phyloP scores from a whole-genome alignment of 1,140 invertebrate species.

The Leptinotarsa undecemlineata region DNA sequence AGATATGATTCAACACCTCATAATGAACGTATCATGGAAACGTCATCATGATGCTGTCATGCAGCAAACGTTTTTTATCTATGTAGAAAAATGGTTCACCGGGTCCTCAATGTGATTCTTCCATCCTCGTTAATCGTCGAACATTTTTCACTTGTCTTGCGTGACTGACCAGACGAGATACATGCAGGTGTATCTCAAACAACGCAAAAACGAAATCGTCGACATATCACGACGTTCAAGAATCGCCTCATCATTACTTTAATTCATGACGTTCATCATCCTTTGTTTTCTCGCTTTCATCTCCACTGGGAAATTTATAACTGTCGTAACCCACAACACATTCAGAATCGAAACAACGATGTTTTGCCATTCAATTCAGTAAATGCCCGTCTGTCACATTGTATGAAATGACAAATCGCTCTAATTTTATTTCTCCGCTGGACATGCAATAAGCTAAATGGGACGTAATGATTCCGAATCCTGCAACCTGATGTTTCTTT shows the following conservation, averaged over 20 bases:
- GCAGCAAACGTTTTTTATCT: too few species aligned
- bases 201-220: background rate
- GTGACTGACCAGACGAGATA: too few species aligned
- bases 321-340: constrained; percentile 24
- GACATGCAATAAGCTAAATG: constrained; percentile 28
- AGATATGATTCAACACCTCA: too few species aligned
- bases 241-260: constrained; percentile 16
- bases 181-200: background rate
- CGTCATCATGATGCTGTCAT: too few species aligned
- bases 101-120: too few species aligned
- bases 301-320: constrained; percentile 22
- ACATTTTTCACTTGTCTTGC: too few species aligned
- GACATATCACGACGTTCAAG: constrained; percentile 2
- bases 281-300: constrained; percentile 10
- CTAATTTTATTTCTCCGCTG: constrained; percentile 25
- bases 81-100: too few species aligned
- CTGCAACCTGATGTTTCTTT: constrained; percentile 15
- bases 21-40: too few species aligned
- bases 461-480: constrained; percentile 24
- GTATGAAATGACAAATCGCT: constrained; percentile 24
- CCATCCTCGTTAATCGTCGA: too few species aligned
- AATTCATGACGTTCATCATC: constrained; percentile 4
- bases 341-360: constrained; percentile 23
- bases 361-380: constrained; percentile 20
- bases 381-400: constrained; percentile 25